Evolutionary conservation across 2,797 vertebrate genomes (phyloP), one percentile per base, ranked within the genome.

Genomic region (Kryptopterus vitreolus): DNA sequence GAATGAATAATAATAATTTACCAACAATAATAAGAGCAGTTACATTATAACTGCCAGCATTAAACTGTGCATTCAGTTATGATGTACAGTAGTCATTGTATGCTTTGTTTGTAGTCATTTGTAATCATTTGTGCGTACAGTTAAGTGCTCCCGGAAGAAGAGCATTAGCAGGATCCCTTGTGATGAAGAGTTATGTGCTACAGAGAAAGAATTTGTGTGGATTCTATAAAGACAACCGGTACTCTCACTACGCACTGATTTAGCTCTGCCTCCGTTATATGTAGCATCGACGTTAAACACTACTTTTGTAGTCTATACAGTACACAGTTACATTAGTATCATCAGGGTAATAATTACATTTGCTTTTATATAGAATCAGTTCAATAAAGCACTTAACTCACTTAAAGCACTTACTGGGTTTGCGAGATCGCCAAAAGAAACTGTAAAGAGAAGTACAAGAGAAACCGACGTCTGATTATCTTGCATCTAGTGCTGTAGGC

Each of bases 401-500:
- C 35, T 70, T 43, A 43, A 43, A 26, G 46, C 68, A 31, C 46
- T 50, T 48, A 68, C 38, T 70, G 29, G 11, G 29, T 18, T 22
- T 4, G 31, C 48, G 2, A 52, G 18, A 52, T 12, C 16, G 26
- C 48, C 16, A 26, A 35, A 1, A 46, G 22, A 7, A 3, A 29
- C 24, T 29, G 66, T 43, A 43, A 43, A 43, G 38, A 43, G 10
- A 43, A 10, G 38, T 43, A 10, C 10, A 7, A 48, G 43, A 69
- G 46, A 69, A 26, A 24, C 8, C 31, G 6, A 6, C 70, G 65
- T 80, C 73, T 10, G 33, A 52, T 73, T 31, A 62, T 52, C 8
- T 80, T 65, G 55, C 43, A 73, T 35, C 2, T 13, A 53, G 53
- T 52, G 66, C 29, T 24, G 35, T 58, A 66, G 48, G 62, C 79